These are phyloP conservation scores for Cebus imitator DNA, from an alignment of 2,113 vertebrate genomes.

Conservation along the genomic window DNA sequence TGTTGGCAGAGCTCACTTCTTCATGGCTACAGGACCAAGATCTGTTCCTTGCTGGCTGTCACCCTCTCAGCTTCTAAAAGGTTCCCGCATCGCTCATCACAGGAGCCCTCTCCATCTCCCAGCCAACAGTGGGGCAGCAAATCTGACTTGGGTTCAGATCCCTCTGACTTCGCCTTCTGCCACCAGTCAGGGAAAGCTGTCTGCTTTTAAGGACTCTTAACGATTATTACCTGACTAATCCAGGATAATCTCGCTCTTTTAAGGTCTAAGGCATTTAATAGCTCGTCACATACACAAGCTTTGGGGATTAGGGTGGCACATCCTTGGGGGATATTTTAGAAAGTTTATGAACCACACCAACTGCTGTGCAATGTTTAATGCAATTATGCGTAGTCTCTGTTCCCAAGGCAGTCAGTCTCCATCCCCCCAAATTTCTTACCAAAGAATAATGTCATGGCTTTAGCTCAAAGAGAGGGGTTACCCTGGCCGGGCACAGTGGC, in stretches of 20 bases:
- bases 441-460: neutral
- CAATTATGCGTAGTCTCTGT: neutral
- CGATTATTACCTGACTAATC: neutral
- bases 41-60: neutral
- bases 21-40: neutral
- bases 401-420: neutral
- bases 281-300: neutral
- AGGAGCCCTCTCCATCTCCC: too few relatives aligned
- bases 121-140: neutral
- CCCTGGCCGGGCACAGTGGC: too few relatives aligned
- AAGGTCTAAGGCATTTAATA: neutral
- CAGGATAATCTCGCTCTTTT: neutral
- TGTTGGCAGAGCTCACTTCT: neutral
- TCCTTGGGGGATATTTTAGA: neutral
- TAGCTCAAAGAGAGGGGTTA: neutral
- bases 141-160: neutral
- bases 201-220: neutral
- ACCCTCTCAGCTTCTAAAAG: neutral
- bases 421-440: neutral
- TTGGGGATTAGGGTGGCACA: neutral
- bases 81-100: neutral
- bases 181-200: neutral
- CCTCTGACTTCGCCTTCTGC: neutral
- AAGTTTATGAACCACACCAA: neutral
- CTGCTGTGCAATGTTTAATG: too few relatives aligned